These are phyloP conservation scores for Catharus ustulatus DNA, from an alignment of 2,797 vertebrate genomes.

Conservation along the genomic window DNA sequence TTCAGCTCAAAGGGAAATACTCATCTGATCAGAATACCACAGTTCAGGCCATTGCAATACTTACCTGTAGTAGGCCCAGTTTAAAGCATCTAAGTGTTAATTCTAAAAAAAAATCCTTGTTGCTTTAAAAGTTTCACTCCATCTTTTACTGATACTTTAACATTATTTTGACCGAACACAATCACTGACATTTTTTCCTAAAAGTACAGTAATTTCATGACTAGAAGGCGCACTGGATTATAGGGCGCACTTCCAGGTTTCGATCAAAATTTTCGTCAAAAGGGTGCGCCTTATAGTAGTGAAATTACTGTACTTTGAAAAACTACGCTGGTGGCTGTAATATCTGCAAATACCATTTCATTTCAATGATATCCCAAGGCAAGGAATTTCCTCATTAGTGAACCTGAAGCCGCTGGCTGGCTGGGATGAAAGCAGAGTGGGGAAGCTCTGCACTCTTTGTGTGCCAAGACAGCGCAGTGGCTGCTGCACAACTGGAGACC, in stretches of 20 bases:
- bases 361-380: not conserved
- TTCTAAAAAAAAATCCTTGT: not conserved
- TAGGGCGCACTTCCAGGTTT: no score
- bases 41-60: not conserved
- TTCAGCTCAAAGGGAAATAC: not conserved
- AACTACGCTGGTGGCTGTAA: not conserved
- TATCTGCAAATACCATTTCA: not conserved
- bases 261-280: no score
- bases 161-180: not conserved
- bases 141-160: not conserved
- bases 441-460: not conserved
- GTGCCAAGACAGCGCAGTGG: accelerated
- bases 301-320: not conserved
- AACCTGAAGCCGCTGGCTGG: not conserved
- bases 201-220: not conserved
- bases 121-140: not conserved
- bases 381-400: not conserved
- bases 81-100: not conserved
- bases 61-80: not conserved
- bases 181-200: not conserved
- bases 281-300: no score
- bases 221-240: no score
- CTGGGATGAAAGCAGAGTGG: not conserved
- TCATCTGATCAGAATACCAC: not conserved
- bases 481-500: not conserved